A percentile compares a stretch with the other conserved stretches of the same genome.
Evolutionary conservation across 2,113 vertebrate genomes (phyloP).

Genomic region (Cygnus buccinator): DNA sequence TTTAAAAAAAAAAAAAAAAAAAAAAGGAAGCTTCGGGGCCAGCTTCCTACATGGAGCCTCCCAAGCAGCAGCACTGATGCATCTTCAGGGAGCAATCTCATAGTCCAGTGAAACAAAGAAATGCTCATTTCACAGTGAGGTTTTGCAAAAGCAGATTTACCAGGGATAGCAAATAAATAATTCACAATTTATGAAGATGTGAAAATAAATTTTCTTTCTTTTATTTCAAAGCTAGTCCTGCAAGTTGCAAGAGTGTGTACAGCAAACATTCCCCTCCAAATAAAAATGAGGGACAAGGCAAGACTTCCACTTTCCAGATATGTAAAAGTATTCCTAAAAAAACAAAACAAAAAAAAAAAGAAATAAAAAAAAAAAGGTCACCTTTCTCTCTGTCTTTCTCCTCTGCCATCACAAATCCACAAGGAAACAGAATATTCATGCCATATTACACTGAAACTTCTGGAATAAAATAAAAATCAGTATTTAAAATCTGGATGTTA

Average conservation of each 20-base stretch:
- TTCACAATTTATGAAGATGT: background rate
- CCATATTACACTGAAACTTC: background rate
- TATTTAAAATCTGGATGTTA: background rate
- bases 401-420: fast-evolving
- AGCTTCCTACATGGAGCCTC: background rate
- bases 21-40: background rate
- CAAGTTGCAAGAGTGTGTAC: background rate
- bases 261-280: background rate
- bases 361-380: background rate
- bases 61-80: background rate
- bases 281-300: background rate
- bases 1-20: background rate
- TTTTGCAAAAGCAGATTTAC: constrained; percentile 25
- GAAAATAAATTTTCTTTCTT: background rate
- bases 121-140: background rate
- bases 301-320: background rate
- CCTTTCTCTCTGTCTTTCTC: background rate
- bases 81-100: background rate
- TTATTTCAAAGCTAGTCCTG: background rate
- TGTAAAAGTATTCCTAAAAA: background rate
- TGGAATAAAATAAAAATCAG: background rate
- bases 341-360: background rate
- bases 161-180: constrained; percentile 17
- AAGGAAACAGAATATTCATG: background rate
- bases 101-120: constrained; percentile 8